Evolutionary conservation across 2,113 vertebrate genomes (phyloP).

Genomic region (Lathamus discolor): DNA sequence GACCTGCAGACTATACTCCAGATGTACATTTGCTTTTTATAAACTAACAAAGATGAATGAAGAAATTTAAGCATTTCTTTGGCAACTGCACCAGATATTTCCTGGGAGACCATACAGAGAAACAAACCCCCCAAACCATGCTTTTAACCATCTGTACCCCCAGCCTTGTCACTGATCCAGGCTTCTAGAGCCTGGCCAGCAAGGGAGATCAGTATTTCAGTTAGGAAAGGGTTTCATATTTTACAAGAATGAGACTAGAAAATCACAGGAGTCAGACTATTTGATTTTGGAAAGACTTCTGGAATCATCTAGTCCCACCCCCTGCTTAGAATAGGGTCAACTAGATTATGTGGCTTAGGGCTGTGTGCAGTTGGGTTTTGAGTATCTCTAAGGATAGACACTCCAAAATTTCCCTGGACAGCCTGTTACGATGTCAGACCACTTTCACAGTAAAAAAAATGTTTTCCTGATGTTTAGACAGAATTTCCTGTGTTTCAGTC

Average conservation of each 20-base stretch:
- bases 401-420: background rate
- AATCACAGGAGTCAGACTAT: background rate
- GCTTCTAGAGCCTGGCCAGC: background rate
- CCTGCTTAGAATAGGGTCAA: background rate
- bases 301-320: background rate
- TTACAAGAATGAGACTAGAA: background rate
- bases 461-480: background rate
- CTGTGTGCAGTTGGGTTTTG: background rate
- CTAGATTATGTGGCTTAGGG: background rate
- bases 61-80: slow-evolving; percentile 72
- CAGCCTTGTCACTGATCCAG: background rate
- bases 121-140: background rate
- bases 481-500: background rate
- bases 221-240: background rate
- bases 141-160: slow-evolving; percentile 16
- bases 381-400: background rate
- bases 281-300: background rate
- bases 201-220: background rate
- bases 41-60: slow-evolving; percentile 89
- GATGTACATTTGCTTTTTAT: slow-evolving; percentile 87
- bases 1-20: slow-evolving; percentile 79
- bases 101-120: slow-evolving; percentile 46
- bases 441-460: background rate
- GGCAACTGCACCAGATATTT: slow-evolving; percentile 64
- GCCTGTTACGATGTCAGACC: background rate